Evolutionary conservation across 2,888 invertebrate species (phyloP).

Genomic region (Malacosoma neustria): DNA sequence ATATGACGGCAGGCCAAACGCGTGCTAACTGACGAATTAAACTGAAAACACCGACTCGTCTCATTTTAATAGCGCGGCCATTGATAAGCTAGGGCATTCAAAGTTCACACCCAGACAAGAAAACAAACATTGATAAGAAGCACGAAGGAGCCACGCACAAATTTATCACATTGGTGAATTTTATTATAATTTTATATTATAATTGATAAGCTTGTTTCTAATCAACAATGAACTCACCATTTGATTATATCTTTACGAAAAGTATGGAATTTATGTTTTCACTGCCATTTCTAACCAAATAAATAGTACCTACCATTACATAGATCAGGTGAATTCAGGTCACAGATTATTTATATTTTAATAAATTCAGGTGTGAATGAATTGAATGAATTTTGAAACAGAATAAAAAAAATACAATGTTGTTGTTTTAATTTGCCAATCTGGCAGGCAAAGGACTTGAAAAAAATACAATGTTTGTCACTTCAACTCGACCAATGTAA

Average conservation of each 20-base stretch:
- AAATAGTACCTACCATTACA: constrained; percentile 1
- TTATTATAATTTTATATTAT: constrained; percentile 4
- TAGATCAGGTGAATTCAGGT: too few relatives aligned
- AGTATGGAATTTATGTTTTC: background rate
- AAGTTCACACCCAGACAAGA: constrained; percentile 57
- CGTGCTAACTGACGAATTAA: constrained; percentile 47
- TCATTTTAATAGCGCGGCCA: constrained; percentile 63
- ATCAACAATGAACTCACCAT: constrained; percentile 8
- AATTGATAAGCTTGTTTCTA: constrained; percentile 1
- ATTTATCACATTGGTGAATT: constrained; percentile 30
- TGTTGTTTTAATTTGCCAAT: too few relatives aligned
- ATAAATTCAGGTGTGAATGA: too few relatives aligned
- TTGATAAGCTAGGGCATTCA: constrained; percentile 70
- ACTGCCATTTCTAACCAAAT: constrained; percentile 1
- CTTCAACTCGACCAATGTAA: too few relatives aligned
- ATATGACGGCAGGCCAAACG: constrained; percentile 6
- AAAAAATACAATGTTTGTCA: too few relatives aligned
- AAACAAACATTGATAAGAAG: constrained; percentile 68
- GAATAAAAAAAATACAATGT: too few relatives aligned
- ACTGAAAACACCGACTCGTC: constrained; percentile 49
- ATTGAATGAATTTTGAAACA: too few relatives aligned
- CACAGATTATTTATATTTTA: too few relatives aligned
- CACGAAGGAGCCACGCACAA: constrained; percentile 63
- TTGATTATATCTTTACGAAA: constrained; percentile 4
- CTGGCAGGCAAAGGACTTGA: too few relatives aligned